Evolutionary conservation across 1,140 invertebrate species (phyloP), one percentile per base, ranked within the genome.

Genomic region (Dendroctonus ponderosae): DNA sequence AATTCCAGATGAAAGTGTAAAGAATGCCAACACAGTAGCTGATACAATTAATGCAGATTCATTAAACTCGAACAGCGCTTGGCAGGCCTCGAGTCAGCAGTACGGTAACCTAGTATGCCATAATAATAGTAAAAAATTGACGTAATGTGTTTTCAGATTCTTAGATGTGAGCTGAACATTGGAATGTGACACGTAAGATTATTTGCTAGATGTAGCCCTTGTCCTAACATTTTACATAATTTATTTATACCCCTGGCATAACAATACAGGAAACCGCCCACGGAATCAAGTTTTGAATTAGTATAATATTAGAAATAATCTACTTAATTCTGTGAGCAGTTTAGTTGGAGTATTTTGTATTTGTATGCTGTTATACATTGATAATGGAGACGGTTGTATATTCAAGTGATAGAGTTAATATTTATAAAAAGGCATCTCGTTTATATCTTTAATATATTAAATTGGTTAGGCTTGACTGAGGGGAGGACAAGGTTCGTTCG

Each of bases 1-100:
- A 69, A 78, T 78, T 68, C 72, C 75, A 62, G 75, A 83, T 78
- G 84, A 86, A 72, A 79, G 81, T 71, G 77, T 85, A 73, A 85
- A 82, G 79, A 84, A 84, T 80, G 83, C 80, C 76, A 80, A 80
- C 69, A 81, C 80, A 70, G 72, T 80, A 62, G 74, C 74, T 37
- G 79, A 79, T 63, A 75, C 75, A 50, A 71, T 80, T 72, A 77
- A 77, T 71, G 76, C 78, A 69, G 79, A 80, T 75, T 78, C 77
- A 56, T 71, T 80, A 69, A 80, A 80, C 76, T 80, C 79, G 72
- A 81, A 81, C 75, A 79, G 79, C 71, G 66, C 77, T 49, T 78
- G 77, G 77, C 77, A 77, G 68, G 60, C 70, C 42, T 68, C 75
- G 62, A 62, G 60, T 62, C 72, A 77, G 73, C 72, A 76, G 72